Evolutionary conservation across 2,113 vertebrate genomes (phyloP).

Genomic region (Lepisosteus oculatus): DNA sequence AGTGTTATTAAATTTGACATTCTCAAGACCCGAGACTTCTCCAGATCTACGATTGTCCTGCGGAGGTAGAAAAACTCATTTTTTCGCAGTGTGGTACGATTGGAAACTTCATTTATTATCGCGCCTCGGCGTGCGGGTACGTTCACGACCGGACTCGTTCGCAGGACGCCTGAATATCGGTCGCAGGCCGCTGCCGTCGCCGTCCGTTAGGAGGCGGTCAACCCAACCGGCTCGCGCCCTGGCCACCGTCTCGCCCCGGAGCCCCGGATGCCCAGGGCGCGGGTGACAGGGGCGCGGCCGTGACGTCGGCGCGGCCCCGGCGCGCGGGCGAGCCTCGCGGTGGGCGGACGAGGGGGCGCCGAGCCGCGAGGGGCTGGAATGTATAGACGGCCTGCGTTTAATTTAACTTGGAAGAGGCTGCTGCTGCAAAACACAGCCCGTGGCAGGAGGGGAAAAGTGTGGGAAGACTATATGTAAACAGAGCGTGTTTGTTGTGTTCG

Average conservation of each 20-base stretch:
- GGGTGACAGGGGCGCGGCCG: not conserved
- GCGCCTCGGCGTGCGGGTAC: too few species aligned
- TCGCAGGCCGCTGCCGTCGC: too few species aligned
- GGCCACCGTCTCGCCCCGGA: not conserved
- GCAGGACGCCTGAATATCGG: too few species aligned
- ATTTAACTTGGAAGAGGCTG: not conserved
- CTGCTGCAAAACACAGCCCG: not conserved
- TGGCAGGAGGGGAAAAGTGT: not conserved
- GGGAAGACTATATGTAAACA: conserved; percentile 3
- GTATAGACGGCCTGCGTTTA: not conserved
- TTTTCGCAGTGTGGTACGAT: too few species aligned
- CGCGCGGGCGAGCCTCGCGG: not conserved
- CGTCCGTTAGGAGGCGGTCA: too few species aligned
- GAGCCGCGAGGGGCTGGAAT: not conserved
- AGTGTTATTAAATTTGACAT: too few species aligned
- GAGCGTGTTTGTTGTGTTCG: not conserved
- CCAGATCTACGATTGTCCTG: too few species aligned
- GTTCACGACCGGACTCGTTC: too few species aligned
- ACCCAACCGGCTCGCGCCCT: not conserved
- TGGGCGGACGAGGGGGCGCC: not conserved
- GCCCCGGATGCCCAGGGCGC: not conserved
- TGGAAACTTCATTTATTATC: too few species aligned
- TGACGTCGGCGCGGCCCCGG: not conserved
- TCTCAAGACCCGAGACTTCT: too few species aligned
- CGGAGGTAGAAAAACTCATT: too few species aligned